These are phyloP conservation scores for Drosophila nannoptera DNA, from an alignment of 1,140 invertebrate species.

Conservation along the genomic window DNA sequence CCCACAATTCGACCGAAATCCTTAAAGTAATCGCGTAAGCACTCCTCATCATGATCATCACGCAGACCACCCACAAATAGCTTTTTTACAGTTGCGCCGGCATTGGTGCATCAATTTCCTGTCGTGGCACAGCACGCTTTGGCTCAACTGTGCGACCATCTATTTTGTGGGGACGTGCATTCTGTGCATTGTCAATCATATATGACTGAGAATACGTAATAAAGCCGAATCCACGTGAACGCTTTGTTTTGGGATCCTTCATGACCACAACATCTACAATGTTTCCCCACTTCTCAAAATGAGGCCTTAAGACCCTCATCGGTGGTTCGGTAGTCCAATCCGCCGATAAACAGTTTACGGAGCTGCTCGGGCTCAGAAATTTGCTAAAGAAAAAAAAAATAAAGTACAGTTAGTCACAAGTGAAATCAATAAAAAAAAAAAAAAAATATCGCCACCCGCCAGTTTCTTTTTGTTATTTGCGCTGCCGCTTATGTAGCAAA, in stretches of 20 bases:
- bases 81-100: slow-evolving; percentile 96
- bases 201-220: slow-evolving; percentile 94
- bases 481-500: slow-evolving; percentile 22
- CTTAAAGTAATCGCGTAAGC: slow-evolving; percentile 91
- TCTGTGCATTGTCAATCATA: slow-evolving; percentile 97
- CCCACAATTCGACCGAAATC: slow-evolving; percentile 90
- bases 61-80: slow-evolving; percentile 96
- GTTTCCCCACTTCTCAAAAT: slow-evolving; percentile 98
- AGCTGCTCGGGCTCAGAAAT: slow-evolving; percentile 92
- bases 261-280: slow-evolving; percentile 99
- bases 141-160: slow-evolving; percentile 94
- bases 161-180: slow-evolving; percentile 86
- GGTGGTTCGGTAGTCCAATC: slow-evolving; percentile 97
- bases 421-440: slow-evolving; percentile 49
- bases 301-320: slow-evolving; percentile 95
- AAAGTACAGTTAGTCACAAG: slow-evolving; percentile 53
- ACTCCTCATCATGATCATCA: slow-evolving; percentile 93
- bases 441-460: slow-evolving; percentile 61
- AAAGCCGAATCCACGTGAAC: slow-evolving; percentile 97
- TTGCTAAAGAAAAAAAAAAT: slow-evolving; percentile 29
- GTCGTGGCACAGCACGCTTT: slow-evolving; percentile 96
- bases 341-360: slow-evolving; percentile 98
- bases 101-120: slow-evolving; percentile 94
- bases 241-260: slow-evolving; percentile 96
- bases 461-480: slow-evolving; percentile 66